Base-by-base conservation (phyloP, 2,797 vertebrate species). In the Miichthys miiuy region DNA sequence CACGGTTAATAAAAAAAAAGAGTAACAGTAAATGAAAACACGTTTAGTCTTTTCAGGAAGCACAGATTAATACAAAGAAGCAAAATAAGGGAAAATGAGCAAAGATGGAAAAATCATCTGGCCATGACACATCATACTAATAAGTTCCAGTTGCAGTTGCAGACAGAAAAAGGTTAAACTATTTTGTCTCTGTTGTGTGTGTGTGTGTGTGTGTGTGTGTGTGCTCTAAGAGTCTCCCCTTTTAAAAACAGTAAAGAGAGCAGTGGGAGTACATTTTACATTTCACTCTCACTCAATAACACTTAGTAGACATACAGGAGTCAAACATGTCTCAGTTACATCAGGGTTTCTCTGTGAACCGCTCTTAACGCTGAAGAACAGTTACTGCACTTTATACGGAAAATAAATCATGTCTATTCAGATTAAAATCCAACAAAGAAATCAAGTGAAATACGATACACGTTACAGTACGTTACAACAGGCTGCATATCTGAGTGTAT, bases 71-170 rank as follows among this genome's bases (percentile, higher is more conserved):
- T 76, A 58, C 42, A 55, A 66, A 66, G n/a, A 16, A 56, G 54
- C 64, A 83, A 72, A 68, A 68, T 66, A 27, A 77, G 21, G 34
- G 3, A 52, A 47, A 55, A 72, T 83, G 21, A 70, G 56, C 57
- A 71, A 71, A 63, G 48, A 73, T 74, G 47, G 41, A 52, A 61
- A 68, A 84, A 63, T 44, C 8, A 75, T 69, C 44, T 51, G 54
- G 54, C 68, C 9, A 6, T 54, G 67, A 76, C n/a, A 58, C 30
- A 69, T 47, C 6, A 74, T 4, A 30, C 48, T 58, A 57, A 47
- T 58, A n/a, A 41, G 55, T 50, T 56, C n/a, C 34, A 21, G 46
- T 6, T 63, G 61, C 25, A 17, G 18, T 54, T 63, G 14, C 41
- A 34, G 12, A 41, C 2, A 71, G 38, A 56, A 48, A 52, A 58